phyloP scores from a whole-genome alignment of 2,113 vertebrate genomes.

The Trichechus manatus region DNA sequence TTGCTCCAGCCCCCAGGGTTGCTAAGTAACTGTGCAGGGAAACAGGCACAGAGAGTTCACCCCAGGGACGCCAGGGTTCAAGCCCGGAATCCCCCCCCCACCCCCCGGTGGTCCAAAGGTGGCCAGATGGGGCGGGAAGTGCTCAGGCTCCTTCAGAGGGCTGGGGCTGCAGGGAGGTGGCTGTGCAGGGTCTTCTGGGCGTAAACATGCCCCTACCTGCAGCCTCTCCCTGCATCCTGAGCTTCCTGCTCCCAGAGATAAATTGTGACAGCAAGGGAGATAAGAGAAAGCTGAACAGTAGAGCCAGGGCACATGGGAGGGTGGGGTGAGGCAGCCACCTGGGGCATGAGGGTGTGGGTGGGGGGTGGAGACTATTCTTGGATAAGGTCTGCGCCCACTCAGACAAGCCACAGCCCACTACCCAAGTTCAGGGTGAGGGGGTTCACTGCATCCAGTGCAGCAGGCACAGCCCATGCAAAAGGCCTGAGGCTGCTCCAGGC shows the following conservation, averaged over 20 bases:
- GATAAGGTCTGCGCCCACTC: not conserved
- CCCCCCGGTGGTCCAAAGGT: not conserved
- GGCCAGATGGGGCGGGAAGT: not conserved
- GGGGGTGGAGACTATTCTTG: not conserved
- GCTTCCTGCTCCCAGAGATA: not conserved
- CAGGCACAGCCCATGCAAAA: not conserved
- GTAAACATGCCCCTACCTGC: fast-evolving
- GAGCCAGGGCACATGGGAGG: not conserved
- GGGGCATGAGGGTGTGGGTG: not conserved
- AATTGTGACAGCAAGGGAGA: not conserved
- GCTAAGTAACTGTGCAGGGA: not conserved
- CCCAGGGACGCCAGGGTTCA: not conserved
- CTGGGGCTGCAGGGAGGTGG: not conserved
- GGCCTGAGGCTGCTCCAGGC: too few species aligned
- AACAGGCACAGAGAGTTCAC: not conserved
- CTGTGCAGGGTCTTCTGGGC: not conserved
- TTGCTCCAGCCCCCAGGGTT: not conserved
- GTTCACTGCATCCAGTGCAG: not conserved
- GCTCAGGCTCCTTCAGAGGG: not conserved
- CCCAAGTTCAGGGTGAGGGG: not conserved
- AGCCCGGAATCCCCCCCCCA: not conserved
- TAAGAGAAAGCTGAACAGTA: not conserved
- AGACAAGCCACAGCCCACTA: not conserved
- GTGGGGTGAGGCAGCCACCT: not conserved
- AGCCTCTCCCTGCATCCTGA: fast-evolving